Conservation (phyloP, 2,888 invertebrate species). For the Sinhomidia bicolor region DNA sequence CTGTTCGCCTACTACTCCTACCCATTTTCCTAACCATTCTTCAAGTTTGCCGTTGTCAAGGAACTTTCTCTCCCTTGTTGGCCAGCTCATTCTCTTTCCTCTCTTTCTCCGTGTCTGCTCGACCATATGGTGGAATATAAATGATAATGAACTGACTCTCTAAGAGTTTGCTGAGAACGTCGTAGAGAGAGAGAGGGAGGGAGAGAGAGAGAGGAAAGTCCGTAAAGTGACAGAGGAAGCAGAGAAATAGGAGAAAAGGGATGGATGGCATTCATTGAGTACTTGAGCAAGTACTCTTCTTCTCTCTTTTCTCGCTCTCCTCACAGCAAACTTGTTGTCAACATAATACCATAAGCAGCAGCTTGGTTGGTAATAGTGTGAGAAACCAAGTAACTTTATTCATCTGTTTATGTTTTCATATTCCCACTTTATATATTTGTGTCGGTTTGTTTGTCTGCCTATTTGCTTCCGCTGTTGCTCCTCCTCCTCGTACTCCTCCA, state of each 20-base stretch:
- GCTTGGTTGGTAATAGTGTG: too few species aligned
- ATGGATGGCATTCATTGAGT: slow-evolving; percentile 28
- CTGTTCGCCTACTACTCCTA: too few species aligned
- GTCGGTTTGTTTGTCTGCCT: neutral
- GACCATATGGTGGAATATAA: slow-evolving; percentile 60
- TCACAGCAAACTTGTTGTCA: too few species aligned
- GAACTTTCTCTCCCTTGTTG: slow-evolving; percentile 11
- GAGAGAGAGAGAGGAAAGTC: neutral
- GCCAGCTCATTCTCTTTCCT: neutral
- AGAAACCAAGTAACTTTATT: slow-evolving; percentile 1
- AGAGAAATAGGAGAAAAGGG: neutral
- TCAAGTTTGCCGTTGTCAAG: neutral
- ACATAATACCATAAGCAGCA: slow-evolving; percentile 15
- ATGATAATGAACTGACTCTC: slow-evolving; percentile 55
- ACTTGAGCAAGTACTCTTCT: slow-evolving; percentile 17
- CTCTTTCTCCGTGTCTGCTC: neutral
- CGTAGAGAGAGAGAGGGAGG: too few species aligned
- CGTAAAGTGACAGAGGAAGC: neutral
- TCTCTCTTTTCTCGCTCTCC: neutral
- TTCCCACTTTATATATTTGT: neutral
- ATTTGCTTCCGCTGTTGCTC: neutral
- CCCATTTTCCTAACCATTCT: neutral
- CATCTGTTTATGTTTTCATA: neutral
- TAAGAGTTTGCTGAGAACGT: neutral
- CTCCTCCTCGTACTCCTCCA: neutral